A percentile compares a stretch with the other conserved stretches of the same genome.
Conservation (phyloP, 2,113 vertebrate genomes). For the Gobiocypris rarus region DNA sequence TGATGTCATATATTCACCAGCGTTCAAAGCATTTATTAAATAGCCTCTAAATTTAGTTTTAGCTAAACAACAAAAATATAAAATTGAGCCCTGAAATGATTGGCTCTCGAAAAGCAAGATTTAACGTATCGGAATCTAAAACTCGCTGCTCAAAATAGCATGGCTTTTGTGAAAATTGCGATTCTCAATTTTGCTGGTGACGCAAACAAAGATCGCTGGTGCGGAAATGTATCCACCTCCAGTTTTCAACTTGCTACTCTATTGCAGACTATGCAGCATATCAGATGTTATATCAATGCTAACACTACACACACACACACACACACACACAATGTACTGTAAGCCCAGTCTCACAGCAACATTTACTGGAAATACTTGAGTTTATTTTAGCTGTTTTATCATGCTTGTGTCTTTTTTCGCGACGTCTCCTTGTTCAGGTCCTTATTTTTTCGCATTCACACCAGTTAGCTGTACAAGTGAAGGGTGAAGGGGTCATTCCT, state of each 20-base stretch:
- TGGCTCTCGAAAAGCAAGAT: constrained; percentile 1
- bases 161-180: constrained; percentile 35
- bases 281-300: constrained; percentile 57
- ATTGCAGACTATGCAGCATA: constrained; percentile 68
- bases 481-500: constrained; percentile 19
- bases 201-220: constrained; percentile 11
- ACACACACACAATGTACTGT: constrained; percentile 33
- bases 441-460: neutral
- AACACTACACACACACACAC: constrained; percentile 35
- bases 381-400: constrained; percentile 37
- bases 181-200: constrained; percentile 22
- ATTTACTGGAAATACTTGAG: constrained; percentile 61
- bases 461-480: neutral
- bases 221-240: constrained; percentile 47
- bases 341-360: constrained; percentile 39
- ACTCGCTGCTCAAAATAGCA: constrained; percentile 10
- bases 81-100: neutral
- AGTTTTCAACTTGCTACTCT: constrained; percentile 57
- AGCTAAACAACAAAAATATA: neutral
- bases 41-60: constrained; percentile 21
- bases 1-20: constrained; percentile 54
- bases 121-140: neutral
- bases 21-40: constrained; percentile 46
- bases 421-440: neutral
- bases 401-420: neutral